Conservation (phyloP, 2,888 invertebrate genomes). For the Nephrocerus scutellatus region DNA sequence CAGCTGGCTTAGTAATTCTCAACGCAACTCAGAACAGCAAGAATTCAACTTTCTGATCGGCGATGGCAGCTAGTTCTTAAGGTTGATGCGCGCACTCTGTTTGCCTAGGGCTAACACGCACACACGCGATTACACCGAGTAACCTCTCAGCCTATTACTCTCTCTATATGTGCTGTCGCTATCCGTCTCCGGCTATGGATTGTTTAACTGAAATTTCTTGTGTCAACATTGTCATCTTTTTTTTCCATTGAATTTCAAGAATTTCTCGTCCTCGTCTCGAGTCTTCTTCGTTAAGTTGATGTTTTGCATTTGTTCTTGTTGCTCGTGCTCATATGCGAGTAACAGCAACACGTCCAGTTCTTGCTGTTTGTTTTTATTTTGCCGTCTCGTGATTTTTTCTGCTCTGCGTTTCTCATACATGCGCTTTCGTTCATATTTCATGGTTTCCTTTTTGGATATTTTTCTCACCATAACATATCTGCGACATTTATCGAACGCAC, state of each 20-base stretch:
- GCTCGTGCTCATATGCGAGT: conserved; percentile 9
- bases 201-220: conserved; percentile 23
- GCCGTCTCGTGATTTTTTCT: conserved; percentile 10
- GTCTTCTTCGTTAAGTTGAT: no score
- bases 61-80: no score
- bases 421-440: conserved; percentile 23
- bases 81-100: conserved; percentile 23
- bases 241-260: conserved; percentile 24
- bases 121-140: conserved; percentile 19
- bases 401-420: conserved; percentile 4
- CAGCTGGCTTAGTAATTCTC: no score
- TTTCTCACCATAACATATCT: no score
- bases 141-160: no score
- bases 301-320: conserved; percentile 20
- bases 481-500: no score
- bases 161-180: conserved; percentile 18
- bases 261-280: conserved; percentile 19
- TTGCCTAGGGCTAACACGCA: conserved; percentile 24
- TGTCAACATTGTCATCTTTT: conserved; percentile 25
- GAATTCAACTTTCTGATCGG: no score
- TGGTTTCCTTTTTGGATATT: conserved; percentile 23
- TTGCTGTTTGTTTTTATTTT: background rate
- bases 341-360: background rate
- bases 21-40: no score
- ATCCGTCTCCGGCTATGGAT: no score